Conservation (phyloP, 2,797 vertebrate species). For the Todus mexicanus region DNA sequence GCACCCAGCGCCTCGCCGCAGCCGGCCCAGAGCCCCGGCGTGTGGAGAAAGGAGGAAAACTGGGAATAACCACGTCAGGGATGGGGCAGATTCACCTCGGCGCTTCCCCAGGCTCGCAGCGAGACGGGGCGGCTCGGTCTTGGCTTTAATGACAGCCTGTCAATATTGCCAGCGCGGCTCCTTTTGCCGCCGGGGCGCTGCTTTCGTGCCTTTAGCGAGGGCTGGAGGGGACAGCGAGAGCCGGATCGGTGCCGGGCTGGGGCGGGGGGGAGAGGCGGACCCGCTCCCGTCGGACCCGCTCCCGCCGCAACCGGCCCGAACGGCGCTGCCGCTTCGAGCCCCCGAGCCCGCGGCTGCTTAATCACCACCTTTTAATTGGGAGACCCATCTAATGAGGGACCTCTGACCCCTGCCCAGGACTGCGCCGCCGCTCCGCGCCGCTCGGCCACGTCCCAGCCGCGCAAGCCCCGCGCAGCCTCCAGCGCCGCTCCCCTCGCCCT, state of each 20-base stretch:
- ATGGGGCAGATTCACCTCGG: background rate
- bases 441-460: no score
- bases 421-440: background rate
- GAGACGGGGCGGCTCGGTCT: no score
- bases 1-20: background rate
- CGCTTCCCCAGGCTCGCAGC: no score
- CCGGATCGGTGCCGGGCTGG: background rate
- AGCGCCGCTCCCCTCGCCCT: background rate
- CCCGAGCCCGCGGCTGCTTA: background rate
- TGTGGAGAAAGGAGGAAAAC: background rate
- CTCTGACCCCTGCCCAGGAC: no score
- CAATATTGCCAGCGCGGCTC: accelerated
- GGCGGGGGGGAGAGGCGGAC: no score
- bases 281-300: no score
- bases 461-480: background rate
- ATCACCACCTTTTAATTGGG: background rate
- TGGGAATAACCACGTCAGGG: no score
- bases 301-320: no score
- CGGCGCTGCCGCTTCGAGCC: no score
- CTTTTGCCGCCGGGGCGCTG: no score
- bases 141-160: background rate
- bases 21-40: no score
- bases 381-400: background rate
- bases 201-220: background rate
- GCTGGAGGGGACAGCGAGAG: background rate